A percentile compares a stretch with the other conserved stretches of the same genome.
Evolutionary conservation across 23 tunicate species (phyloP).

Genomic region (Ciona savignyi): DNA sequence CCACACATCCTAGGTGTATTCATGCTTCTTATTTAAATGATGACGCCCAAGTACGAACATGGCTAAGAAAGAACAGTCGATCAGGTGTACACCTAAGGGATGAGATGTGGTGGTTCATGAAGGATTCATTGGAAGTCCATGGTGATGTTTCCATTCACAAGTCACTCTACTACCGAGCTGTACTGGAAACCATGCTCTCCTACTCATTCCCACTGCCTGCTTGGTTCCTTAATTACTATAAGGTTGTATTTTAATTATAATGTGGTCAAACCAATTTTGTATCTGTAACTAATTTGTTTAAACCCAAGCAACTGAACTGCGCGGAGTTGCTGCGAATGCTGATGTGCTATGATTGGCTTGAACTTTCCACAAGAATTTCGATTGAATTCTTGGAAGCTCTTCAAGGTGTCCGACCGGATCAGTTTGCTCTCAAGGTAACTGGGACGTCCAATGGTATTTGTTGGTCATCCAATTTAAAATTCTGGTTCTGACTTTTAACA

Average conservation of each 20-base stretch:
- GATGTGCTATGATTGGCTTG: conserved; percentile 61
- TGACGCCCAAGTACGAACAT: conserved; percentile 21
- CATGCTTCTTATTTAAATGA: conserved; percentile 34
- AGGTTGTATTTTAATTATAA: no score
- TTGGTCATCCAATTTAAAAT: no score
- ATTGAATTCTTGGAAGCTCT: conserved; percentile 53
- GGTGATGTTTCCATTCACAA: no score
- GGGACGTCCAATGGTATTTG: no score
- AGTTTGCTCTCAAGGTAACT: conserved; percentile 51
- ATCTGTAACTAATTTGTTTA: no score
- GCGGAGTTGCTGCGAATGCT: conserved; percentile 68
- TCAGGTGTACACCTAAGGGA: conserved; percentile 27
- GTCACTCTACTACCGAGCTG: conserved; percentile 47
- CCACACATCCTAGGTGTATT: no score
- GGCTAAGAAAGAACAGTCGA: conserved; percentile 46
- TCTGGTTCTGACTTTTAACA: no score
- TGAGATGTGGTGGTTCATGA: conserved; percentile 54
- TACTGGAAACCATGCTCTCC: conserved; percentile 37
- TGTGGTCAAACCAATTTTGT: no score
- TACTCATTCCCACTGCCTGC: conserved; percentile 53
- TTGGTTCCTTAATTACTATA: no score
- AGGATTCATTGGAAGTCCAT: conserved; percentile 34
- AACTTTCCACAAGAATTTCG: conserved; percentile 28
- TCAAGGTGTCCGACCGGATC: conserved; percentile 22
- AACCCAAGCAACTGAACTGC: conserved; percentile 39